Evolutionary conservation across 2,888 invertebrate species (phyloP).

Genomic region (Heteropelma amictum): DNA sequence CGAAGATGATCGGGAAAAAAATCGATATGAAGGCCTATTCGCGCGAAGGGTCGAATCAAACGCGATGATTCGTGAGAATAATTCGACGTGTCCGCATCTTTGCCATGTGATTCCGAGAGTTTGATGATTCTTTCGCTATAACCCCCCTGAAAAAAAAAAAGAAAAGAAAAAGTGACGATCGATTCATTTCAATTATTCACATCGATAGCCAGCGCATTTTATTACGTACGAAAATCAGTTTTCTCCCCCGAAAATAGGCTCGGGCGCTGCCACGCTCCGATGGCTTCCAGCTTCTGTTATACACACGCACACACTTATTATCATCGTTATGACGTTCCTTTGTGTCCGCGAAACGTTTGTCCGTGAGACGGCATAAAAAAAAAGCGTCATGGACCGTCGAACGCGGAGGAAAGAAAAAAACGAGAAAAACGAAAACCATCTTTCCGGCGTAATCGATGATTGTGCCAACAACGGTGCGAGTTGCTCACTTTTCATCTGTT

Average conservation of each 20-base stretch:
- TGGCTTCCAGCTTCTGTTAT: conserved; percentile 28
- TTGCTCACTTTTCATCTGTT: neutral
- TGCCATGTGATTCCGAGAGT: neutral
- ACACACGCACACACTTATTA: conserved; percentile 42
- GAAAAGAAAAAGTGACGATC: neutral
- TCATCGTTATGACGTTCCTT: conserved; percentile 48
- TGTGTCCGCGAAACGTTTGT: conserved; percentile 40
- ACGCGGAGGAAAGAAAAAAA: conserved; percentile 49
- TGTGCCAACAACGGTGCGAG: conserved; percentile 29
- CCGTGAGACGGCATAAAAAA: conserved; percentile 61
- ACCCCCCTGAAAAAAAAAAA: neutral
- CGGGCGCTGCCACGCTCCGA: conserved; percentile 33
- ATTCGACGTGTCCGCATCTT: neutral
- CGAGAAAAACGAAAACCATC: conserved; percentile 53
- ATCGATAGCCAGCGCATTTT: conserved; percentile 24
- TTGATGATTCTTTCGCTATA: neutral
- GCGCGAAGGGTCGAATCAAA: too few species aligned
- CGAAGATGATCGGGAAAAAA: too few species aligned
- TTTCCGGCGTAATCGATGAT: conserved; percentile 61
- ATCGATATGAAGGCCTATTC: too few species aligned
- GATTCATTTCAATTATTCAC: conserved; percentile 52
- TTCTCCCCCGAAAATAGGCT: neutral
- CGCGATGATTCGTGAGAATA: too few species aligned
- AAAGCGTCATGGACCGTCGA: conserved; percentile 61
- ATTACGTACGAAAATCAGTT: conserved; percentile 36